Conservation (phyloP, 1,140 invertebrate genomes). For the Gonatopus flavifemur region DNA sequence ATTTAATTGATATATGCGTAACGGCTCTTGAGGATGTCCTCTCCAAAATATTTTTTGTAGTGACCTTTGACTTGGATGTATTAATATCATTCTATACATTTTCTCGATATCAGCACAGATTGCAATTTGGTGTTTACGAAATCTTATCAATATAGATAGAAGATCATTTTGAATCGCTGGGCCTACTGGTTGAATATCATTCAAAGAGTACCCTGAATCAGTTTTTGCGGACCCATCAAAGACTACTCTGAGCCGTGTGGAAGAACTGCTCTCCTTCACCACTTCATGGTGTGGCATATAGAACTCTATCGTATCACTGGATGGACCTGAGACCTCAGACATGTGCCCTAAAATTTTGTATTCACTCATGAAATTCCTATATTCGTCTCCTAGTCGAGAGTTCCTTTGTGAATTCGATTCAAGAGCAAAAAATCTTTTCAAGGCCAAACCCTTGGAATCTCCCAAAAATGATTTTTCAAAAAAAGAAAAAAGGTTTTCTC, state of each 20-base stretch:
- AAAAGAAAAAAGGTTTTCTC: slow-evolving; percentile 1
- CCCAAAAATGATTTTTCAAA: slow-evolving; percentile 4
- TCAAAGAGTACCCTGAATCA: too few species aligned
- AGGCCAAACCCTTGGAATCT: slow-evolving; percentile 2
- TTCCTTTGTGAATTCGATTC: slow-evolving; percentile 5
- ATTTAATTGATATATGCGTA: not conserved
- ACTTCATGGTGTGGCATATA: slow-evolving; percentile 7
- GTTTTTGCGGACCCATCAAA: too few species aligned
- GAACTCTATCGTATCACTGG: not conserved
- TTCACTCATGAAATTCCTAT: slow-evolving; percentile 7
- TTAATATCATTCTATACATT: slow-evolving; percentile 1
- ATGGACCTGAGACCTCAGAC: not conserved
- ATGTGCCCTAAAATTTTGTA: not conserved
- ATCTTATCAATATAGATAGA: not conserved
- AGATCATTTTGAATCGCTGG: not conserved
- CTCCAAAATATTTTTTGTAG: not conserved
- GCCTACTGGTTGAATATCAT: not conserved
- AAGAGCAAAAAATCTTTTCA: slow-evolving; percentile 6
- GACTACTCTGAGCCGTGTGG: not conserved
- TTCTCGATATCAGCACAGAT: not conserved
- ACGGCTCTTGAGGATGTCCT: not conserved
- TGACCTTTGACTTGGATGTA: not conserved
- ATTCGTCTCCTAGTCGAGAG: not conserved
- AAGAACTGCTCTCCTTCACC: not conserved
- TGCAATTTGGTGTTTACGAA: not conserved